Percentiles rank a stretch among this genome's conserved stretches.
Evolutionary conservation across 2,888 invertebrate genomes (phyloP).

Genomic region (Nyleta sp.): DNA sequence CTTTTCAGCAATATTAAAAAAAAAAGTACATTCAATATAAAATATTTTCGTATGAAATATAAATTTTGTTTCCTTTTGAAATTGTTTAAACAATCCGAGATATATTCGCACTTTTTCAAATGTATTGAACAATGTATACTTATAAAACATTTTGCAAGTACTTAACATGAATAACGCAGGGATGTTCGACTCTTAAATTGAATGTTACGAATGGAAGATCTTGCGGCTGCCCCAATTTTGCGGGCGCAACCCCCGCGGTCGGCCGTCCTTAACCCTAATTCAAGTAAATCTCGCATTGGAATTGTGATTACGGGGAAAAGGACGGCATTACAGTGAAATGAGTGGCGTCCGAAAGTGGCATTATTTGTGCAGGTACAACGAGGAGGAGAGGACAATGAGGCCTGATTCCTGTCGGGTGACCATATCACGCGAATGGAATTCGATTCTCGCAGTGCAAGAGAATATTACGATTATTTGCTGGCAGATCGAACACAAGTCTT

Average conservation of each 20-base stretch:
- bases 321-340: conserved; percentile 24
- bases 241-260: not conserved
- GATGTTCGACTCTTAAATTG: not conserved
- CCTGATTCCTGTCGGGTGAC: conserved; percentile 56
- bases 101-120: too few relatives aligned
- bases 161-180: not conserved
- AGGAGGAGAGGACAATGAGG: conserved; percentile 52
- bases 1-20: too few relatives aligned
- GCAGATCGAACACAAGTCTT: conserved; percentile 66
- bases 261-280: conserved; percentile 37
- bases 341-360: conserved; percentile 40
- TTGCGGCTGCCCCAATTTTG: conserved; percentile 21
- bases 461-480: conserved; percentile 65
- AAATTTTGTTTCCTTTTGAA: too few relatives aligned
- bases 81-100: too few relatives aligned
- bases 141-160: too few relatives aligned
- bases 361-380: conserved; percentile 48
- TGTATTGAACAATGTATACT: too few relatives aligned
- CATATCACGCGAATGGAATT: conserved; percentile 62
- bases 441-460: conserved; percentile 58
- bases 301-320: conserved; percentile 36
- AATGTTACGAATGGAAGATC: not conserved
- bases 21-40: too few relatives aligned
- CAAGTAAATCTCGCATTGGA: conserved; percentile 28
- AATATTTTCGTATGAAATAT: too few relatives aligned